Evolutionary conservation across 2,113 vertebrate species (phyloP).

Genomic region (Perca fluviatilis): DNA sequence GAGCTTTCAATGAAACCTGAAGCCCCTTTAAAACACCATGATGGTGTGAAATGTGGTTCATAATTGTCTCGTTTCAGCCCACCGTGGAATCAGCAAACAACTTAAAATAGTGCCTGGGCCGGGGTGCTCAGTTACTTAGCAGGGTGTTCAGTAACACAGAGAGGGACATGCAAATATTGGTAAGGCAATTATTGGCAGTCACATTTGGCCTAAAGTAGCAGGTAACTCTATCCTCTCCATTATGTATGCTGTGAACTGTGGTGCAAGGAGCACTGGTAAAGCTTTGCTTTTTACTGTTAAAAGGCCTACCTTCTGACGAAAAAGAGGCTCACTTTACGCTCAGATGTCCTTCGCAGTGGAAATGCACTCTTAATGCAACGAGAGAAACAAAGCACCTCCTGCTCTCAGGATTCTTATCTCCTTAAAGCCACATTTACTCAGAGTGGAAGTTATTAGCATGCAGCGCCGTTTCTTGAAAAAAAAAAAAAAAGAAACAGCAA

Average conservation of each 20-base stretch:
- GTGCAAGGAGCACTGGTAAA: constrained; percentile 71
- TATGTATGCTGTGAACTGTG: constrained; percentile 77
- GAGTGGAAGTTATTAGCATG: constrained; percentile 49
- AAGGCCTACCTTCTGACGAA: constrained; percentile 75
- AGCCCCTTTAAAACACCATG: constrained; percentile 60
- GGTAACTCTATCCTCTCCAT: constrained; percentile 85
- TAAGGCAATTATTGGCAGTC: constrained; percentile 83
- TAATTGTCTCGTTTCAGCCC: constrained; percentile 75
- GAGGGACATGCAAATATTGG: constrained; percentile 86
- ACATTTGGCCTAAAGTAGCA: constrained; percentile 81
- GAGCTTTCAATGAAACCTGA: constrained; percentile 69
- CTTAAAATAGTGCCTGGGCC: constrained; percentile 76
- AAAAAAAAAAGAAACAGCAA: constrained; percentile 10
- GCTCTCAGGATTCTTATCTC: constrained; percentile 53
- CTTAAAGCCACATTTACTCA: constrained; percentile 49
- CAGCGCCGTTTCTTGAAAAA: constrained; percentile 10
- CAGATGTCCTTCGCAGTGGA: constrained; percentile 71
- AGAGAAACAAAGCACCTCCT: constrained; percentile 71
- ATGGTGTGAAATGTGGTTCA: constrained; percentile 80
- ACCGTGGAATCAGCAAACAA: constrained; percentile 79
- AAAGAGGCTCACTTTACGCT: constrained; percentile 79
- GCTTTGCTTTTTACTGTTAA: constrained; percentile 79
- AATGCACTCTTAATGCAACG: constrained; percentile 75
- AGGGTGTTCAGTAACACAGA: constrained; percentile 82
- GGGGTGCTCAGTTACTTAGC: constrained; percentile 78